These are phyloP conservation scores for Drosophila dunni DNA, from an alignment of 1,140 invertebrate species.

Conservation along the genomic window DNA sequence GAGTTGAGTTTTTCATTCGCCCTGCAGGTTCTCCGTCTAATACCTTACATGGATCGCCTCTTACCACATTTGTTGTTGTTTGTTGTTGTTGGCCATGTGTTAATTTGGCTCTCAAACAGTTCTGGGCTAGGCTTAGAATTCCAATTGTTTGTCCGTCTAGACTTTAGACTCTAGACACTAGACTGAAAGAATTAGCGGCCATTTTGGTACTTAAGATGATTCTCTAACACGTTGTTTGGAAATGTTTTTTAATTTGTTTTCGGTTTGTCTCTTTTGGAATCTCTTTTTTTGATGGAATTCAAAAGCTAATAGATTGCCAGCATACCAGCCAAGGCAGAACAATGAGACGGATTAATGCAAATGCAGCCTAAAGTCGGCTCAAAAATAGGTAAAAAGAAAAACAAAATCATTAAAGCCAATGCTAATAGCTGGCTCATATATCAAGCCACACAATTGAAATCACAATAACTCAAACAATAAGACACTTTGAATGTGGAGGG, in stretches of 20 bases:
- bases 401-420: conserved; percentile 61
- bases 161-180: conserved; percentile 17
- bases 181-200: conserved; percentile 38
- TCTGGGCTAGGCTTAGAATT: conserved; percentile 41
- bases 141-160: conserved; percentile 30
- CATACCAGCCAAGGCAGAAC: conserved; percentile 15
- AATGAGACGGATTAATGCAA: conserved; percentile 34
- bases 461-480: conserved; percentile 24
- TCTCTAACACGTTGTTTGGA: conserved; percentile 40
- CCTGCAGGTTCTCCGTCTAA: conserved; percentile 45
- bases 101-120: conserved; percentile 47
- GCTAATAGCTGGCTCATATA: conserved; percentile 66
- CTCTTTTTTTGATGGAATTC: conserved; percentile 35
- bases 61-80: conserved; percentile 10
- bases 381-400: background rate
- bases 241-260: conserved; percentile 48
- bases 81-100: conserved; percentile 32
- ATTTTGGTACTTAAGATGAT: conserved; percentile 46
- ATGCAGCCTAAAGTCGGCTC: conserved; percentile 15
- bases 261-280: conserved; percentile 19
- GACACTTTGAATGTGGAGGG: background rate
- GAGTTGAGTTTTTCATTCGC: conserved; percentile 25
- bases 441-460: conserved; percentile 40
- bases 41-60: conserved; percentile 33
- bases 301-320: conserved; percentile 38